These are phyloP conservation scores for Clivina fossor DNA, from an alignment of 2,888 invertebrate genomes.

Conservation along the genomic window DNA sequence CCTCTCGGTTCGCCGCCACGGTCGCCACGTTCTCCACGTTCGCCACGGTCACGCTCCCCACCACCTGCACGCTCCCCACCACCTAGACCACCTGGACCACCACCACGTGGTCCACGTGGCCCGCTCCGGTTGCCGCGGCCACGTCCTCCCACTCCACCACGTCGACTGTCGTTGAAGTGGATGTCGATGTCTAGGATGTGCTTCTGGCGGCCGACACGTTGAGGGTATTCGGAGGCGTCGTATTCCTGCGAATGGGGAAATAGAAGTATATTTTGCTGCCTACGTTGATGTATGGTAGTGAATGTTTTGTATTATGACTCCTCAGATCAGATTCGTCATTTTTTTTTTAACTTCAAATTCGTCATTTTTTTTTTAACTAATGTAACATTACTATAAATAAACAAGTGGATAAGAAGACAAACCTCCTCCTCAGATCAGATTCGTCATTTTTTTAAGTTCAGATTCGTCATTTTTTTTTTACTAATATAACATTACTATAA, in stretches of 20 bases:
- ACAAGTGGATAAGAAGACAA: too few species aligned
- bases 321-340: too few species aligned
- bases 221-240: conserved; percentile 77
- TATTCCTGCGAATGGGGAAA: conserved; percentile 62
- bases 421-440: too few species aligned
- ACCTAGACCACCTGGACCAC: conserved; percentile 50
- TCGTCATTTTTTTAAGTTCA: too few species aligned
- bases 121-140: conserved; percentile 65
- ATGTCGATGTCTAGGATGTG: conserved; percentile 85
- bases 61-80: conserved; percentile 49
- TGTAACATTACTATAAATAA: too few species aligned
- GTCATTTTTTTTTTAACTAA: too few species aligned
- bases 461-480: too few species aligned
- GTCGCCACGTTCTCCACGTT: conserved; percentile 49
- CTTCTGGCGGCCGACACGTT: conserved; percentile 84
- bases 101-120: conserved; percentile 57
- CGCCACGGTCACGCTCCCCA: conserved; percentile 41
- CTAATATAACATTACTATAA: too few species aligned
- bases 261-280: too few species aligned
- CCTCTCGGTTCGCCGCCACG: conserved; percentile 38
- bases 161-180: conserved; percentile 79
- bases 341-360: too few species aligned
- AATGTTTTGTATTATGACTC: too few species aligned
- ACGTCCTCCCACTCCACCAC: conserved; percentile 68
- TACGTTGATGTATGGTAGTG: too few species aligned